Base-by-base conservation (phyloP, 2,797 vertebrate genomes). In the Chelmon rostratus region DNA sequence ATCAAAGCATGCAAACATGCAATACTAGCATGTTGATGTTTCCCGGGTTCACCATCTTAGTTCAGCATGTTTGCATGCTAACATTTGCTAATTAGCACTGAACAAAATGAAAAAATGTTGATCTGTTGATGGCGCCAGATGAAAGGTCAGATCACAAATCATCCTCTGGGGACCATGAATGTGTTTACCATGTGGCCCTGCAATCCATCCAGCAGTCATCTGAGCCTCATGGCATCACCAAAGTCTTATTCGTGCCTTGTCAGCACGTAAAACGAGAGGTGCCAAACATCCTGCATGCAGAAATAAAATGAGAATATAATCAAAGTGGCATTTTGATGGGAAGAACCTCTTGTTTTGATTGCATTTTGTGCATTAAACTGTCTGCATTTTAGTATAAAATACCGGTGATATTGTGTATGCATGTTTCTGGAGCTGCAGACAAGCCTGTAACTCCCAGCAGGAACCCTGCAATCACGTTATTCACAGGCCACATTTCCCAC, bases 361-460 rank as follows among this genome's bases (percentile, higher is more conserved):
- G 21, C n/a, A 37, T 47, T 54, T 58, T 19, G 31, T 15, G 47
- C 18, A 11, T 62, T 31, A 61, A 67, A 23, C 8, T 12, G 7
- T 6, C 2, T 19, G 56, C 28, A 3, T 62, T 9, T 62, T 38
- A 7, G 6, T 33, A 42, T 19, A 21, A 37, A 7, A 28, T 6
- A 40, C n/a, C 10, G 3, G 10, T 18, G 37, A 5, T 19, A 5
- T 21, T 8, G 40, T 15, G 15, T 50, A 18, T 2, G n/a, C 13
- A 47, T 53, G 0, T 8, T 15, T 5, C 49, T 59, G 25, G 23
- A 38, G 52, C 53, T 76, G 54, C 28, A 25, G 44, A 58, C 63
- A 9, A 4, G 44, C 49, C 35, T 47, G 21, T 15, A 50, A 56
- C 13, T 77, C 69, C 42, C 62, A 72, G 67, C 65, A 35, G 59